Base-by-base conservation (phyloP, 2,797 vertebrate species). In the Gallinago stenura region DNA sequence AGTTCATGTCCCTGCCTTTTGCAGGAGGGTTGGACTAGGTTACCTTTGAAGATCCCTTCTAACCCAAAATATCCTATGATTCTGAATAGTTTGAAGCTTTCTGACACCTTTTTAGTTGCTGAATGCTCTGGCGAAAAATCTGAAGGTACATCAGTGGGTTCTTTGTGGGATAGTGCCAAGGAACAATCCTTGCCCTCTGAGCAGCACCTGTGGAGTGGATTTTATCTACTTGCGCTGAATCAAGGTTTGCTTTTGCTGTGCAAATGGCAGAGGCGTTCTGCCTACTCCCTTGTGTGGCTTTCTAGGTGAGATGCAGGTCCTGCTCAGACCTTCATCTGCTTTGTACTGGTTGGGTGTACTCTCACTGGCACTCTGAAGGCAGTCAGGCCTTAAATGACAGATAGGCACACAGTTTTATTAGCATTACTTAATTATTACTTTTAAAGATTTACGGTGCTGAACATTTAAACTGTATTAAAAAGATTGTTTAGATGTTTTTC, bases 31-130 rank as follows among this genome's bases (percentile, higher is more conserved):
- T 33, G 54, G 31, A 57, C 31, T 22, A 57, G 31, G 9, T 57
- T 21, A 57, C 13, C 20, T 33, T 33, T 57, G 22, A 33, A 33
- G 31, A 31, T 33, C 54, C 31, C 20, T 33, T 57, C 31, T n/a
- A 33, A 22, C 54, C 13, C 20, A 33, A 33, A 57, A 21, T 57
- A 14, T 33, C 21, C 20, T 22, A 15, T 33, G 31, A 33, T 57
- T 91, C 19, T 68, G 5, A 90, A 25, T 75, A n/a, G 78, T 78
- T 90, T 66, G 19, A 87, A 89, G 20, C 58, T 90, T 78, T 68
- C 28, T 72, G 45, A 70, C 16, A 41, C 12, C 6, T 54, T 37
- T 56, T 37, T 62, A 33, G 7, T 61, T 83, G 25, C 21, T 66
- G 51, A 84, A 48, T 62, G 5, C 15, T 4, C 33, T 84, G 24